Evolutionary conservation across 2,113 vertebrate species (phyloP).

Genomic region (Anser brachyrhynchus): DNA sequence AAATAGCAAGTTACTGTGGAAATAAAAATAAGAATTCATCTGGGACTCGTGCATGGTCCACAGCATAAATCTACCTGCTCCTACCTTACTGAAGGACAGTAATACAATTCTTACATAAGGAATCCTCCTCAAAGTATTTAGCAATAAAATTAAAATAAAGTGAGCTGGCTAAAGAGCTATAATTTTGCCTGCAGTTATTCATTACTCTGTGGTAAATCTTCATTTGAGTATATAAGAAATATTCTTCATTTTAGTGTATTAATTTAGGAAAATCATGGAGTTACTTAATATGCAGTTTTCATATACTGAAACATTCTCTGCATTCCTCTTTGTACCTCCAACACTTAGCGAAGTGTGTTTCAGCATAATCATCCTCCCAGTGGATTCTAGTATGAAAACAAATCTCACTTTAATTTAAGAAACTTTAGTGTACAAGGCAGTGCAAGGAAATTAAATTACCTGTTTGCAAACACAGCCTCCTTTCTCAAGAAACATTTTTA

Average conservation of each 20-base stretch:
- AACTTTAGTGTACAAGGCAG: constrained; percentile 34
- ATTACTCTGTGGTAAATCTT: constrained; percentile 34
- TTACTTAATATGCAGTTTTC: constrained; percentile 45
- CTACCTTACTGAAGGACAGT: not conserved
- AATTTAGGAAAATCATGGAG: constrained; percentile 29
- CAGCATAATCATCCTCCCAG: constrained; percentile 50
- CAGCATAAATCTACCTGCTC: not conserved
- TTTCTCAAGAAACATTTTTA: constrained; percentile 13
- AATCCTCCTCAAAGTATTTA: constrained; percentile 8
- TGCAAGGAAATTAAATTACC: constrained; percentile 55
- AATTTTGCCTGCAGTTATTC: constrained; percentile 20
- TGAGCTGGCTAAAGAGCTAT: not conserved
- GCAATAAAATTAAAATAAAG: not conserved
- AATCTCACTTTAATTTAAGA: constrained; percentile 58
- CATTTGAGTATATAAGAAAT: not conserved
- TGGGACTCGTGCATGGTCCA: not conserved
- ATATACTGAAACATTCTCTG: constrained; percentile 32
- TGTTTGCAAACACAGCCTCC: constrained; percentile 32
- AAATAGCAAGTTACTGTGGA: not conserved
- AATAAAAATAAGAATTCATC: not conserved
- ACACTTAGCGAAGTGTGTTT: constrained; percentile 25
- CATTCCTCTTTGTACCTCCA: constrained; percentile 35
- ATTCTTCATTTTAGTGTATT: constrained; percentile 1
- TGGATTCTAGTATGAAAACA: constrained; percentile 43
- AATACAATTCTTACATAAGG: not conserved